These are phyloP conservation scores for Heliconius himera DNA, from an alignment of 1,140 invertebrate species.

Conservation along the genomic window DNA sequence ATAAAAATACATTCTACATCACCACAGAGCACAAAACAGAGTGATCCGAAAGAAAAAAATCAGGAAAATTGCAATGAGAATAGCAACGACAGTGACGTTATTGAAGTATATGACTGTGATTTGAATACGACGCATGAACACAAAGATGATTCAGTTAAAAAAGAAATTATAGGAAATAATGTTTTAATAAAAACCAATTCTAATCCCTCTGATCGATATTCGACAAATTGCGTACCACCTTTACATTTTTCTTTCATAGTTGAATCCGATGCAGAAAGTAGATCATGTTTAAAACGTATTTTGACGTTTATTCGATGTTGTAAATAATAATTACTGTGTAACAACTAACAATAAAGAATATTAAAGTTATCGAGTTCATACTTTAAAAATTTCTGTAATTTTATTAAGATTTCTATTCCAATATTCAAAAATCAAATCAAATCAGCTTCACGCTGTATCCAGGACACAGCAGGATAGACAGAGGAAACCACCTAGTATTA, in stretches of 20 bases:
- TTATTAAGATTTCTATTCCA: too few species aligned
- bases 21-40: conserved; percentile 20
- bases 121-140: conserved; percentile 19
- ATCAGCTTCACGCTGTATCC: too few species aligned
- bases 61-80: conserved; percentile 42
- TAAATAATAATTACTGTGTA: conserved; percentile 45
- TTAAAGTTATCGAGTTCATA: neutral
- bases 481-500: too few species aligned
- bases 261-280: conserved; percentile 38
- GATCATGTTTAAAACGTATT: conserved; percentile 58
- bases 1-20: conserved; percentile 34
- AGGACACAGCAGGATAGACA: too few species aligned
- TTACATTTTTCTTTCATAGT: conserved; percentile 51
- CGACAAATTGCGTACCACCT: conserved; percentile 39
- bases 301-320: conserved; percentile 57
- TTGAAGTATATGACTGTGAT: conserved; percentile 37
- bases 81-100: conserved; percentile 25
- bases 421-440: too few species aligned
- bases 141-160: neutral
- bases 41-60: conserved; percentile 49
- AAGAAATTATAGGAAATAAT: conserved; percentile 28
- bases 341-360: neutral
- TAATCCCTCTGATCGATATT: neutral
- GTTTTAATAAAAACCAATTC: conserved; percentile 43
- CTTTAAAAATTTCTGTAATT: too few species aligned